Conservation (phyloP, 2,888 invertebrate genomes). For the Monoplex corrugatus region DNA sequence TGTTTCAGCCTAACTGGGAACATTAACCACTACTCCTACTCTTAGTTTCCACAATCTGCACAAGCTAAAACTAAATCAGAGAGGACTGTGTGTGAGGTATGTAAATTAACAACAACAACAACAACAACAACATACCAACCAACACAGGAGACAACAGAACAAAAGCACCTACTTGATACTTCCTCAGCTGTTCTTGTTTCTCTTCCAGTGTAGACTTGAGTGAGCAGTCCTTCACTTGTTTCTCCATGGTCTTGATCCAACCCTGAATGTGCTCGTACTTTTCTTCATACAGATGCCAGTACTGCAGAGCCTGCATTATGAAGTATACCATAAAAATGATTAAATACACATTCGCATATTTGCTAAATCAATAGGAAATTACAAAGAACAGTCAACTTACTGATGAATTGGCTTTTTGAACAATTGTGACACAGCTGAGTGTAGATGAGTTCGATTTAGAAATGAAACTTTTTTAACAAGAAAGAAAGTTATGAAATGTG, state of each 20-base stretch:
- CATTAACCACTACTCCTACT: background rate
- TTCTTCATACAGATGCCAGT: slow-evolving; percentile 94
- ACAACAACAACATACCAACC: slow-evolving; percentile 12
- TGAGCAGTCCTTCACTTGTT: slow-evolving; percentile 92
- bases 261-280: slow-evolving; percentile 90
- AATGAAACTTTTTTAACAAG: no score
- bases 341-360: no score
- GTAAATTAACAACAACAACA: background rate
- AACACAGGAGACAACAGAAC: background rate
- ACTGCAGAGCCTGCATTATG: slow-evolving; percentile 87
- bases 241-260: slow-evolving; percentile 93
- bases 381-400: no score
- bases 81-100: background rate
- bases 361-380: no score
- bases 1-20: no score
- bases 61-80: background rate
- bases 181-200: slow-evolving; percentile 89
- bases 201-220: slow-evolving; percentile 90
- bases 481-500: no score
- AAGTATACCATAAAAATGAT: no score
- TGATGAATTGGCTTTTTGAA: no score
- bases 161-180: slow-evolving; percentile 85
- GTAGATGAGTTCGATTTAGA: no score
- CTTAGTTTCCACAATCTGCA: background rate
- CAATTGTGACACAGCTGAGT: no score